Base-by-base conservation (phyloP, 2,113 vertebrate genomes). In the Geothlypis trichas region DNA sequence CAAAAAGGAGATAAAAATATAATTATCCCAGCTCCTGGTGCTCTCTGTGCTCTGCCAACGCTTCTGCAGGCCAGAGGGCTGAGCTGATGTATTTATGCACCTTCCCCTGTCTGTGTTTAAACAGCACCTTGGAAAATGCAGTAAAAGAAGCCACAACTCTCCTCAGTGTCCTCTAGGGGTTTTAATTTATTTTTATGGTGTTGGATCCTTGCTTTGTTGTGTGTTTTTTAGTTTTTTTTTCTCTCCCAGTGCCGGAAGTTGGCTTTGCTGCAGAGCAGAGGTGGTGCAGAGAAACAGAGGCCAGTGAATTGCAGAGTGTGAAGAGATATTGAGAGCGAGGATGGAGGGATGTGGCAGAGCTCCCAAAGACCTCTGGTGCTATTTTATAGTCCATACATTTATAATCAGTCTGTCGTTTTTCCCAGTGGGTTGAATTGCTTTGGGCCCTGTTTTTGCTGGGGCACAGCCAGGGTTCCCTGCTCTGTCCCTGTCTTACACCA, bases 31-130 rank as follows among this genome's bases (percentile, higher is more conserved):
- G 84, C 89, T 96, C 75, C 75, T 1, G 1, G 37, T 37, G 24
- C 47, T 80, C 44, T 23, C 4, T 13, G 46, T 65, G 79, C 72
- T 78, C 74, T 71, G 79, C 57, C 57, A 51, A 23, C 1, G 2
- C 76, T 79, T 33, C 59, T 62, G 52, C 67, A 68, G 67, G 66
- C 86, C 87, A 49, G 59, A 88, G 89, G 84, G 95, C 91, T 83
- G 54, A 54, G 31, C 80, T 74, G 90, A 80, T 94, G 91, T 49
- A 85, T 90, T 96, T 81, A 66, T 42, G 65, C 41, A 30, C 72
- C 84, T 92, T 84, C 59, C 69, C 80, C 66, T 79, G 80, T 69
- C 89, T 78, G 93, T 89, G 80, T 96, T 96, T 94, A 95, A 96
- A 93, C 93, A 95, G 85, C 89, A 84, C 95, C 89, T 82, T 81